Conservation (phyloP, 2,113 vertebrate species). For the Tricholaema leucomelas region DNA sequence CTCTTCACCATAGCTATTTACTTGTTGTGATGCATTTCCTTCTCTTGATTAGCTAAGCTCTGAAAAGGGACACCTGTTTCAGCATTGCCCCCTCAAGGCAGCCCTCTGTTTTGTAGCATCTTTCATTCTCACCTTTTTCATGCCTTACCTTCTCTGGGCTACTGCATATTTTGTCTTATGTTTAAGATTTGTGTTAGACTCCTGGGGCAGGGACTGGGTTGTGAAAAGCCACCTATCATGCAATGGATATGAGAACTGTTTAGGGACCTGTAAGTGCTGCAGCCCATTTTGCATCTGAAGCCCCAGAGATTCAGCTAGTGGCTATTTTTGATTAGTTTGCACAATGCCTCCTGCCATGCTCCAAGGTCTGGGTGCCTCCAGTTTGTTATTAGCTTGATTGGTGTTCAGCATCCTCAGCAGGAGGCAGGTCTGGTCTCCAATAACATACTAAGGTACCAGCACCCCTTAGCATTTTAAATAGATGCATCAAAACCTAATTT, state of each 20-base stretch:
- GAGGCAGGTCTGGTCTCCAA: not conserved
- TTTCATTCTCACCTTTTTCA: slow-evolving; percentile 9
- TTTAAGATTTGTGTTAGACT: not conserved
- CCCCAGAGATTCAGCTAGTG: not conserved
- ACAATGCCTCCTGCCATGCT: not conserved
- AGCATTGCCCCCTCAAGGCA: slow-evolving; percentile 48
- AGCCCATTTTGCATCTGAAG: not conserved
- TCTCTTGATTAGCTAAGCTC: slow-evolving; percentile 40
- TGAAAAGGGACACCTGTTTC: slow-evolving; percentile 41
- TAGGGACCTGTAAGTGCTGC: not conserved
- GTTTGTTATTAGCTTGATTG: not conserved
- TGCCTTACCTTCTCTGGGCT: not conserved
- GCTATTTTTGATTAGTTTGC: not conserved
- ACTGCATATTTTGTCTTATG: not conserved
- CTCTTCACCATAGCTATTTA: slow-evolving; percentile 20
- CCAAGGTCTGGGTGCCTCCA: not conserved
- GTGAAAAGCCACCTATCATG: not conserved
- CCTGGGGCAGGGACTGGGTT: not conserved
- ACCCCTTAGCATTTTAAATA: not conserved
- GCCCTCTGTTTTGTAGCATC: not conserved
- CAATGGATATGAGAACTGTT: not conserved
- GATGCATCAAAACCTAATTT: not conserved
- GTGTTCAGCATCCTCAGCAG: not conserved
- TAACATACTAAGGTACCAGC: not conserved
- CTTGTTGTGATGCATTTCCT: slow-evolving; percentile 47